A percentile compares a stretch with the other conserved stretches of the same genome.
phyloP scores from a whole-genome alignment of 2,113 vertebrate genomes.

The Monopterus albus region DNA sequence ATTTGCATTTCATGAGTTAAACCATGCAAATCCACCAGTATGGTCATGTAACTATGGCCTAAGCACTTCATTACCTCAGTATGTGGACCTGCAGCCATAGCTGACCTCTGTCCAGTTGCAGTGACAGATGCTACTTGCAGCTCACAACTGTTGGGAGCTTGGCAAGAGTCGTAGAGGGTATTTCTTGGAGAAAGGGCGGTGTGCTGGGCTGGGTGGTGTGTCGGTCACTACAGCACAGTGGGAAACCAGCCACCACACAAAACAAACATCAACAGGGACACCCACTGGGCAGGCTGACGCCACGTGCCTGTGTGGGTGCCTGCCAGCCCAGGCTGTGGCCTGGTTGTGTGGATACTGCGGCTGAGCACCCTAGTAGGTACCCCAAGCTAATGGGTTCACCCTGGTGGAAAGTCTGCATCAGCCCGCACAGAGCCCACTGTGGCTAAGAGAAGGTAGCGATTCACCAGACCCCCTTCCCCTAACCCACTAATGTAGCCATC shows the following conservation, averaged over 20 bases:
- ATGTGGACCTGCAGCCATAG: conserved; percentile 33
- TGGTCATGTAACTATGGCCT: conserved; percentile 18
- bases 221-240: conserved; percentile 39
- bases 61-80: conserved; percentile 24
- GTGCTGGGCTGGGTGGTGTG: conserved; percentile 47
- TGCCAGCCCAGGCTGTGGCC: conserved; percentile 66
- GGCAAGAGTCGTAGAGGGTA: conserved; percentile 29
- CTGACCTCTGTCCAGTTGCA: conserved; percentile 20
- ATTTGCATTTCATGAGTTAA: conserved; percentile 48
- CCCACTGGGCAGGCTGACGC: conserved; percentile 71
- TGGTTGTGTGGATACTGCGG: conserved; percentile 31
- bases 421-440: conserved; percentile 53
- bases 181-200: conserved; percentile 11
- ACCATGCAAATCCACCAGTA: conserved; percentile 45
- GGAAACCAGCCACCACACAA: conserved; percentile 62
- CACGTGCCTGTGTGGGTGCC: conserved; percentile 66
- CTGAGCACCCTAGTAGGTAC: conserved; percentile 39
- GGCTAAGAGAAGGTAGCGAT: conserved; percentile 61
- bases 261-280: conserved; percentile 73
- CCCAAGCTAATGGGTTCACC: conserved; percentile 62
- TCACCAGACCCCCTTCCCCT: conserved; percentile 62
- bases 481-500: conserved; percentile 66
- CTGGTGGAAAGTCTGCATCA: conserved; percentile 78
- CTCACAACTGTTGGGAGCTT: conserved; percentile 25
- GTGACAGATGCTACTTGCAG: conserved; percentile 27